phyloP scores from a whole-genome alignment of 2,888 invertebrate species.

The Aradus depressus region DNA sequence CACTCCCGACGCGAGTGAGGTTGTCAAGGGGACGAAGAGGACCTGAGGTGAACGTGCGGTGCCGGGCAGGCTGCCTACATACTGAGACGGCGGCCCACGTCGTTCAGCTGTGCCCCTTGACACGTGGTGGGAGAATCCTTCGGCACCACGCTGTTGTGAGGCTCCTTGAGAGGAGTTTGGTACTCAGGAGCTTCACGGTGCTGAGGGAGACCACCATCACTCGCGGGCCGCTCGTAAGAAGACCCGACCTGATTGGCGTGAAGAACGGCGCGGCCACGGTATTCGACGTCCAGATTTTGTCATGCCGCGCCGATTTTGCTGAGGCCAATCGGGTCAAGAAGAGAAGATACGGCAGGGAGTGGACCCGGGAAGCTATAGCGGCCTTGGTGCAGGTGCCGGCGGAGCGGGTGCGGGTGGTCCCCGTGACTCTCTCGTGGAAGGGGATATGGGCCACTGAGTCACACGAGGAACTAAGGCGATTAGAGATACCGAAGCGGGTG shows the following conservation, averaged over 20 bases:
- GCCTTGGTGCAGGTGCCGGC: no score
- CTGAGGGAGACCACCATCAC: background rate
- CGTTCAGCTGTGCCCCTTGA: constrained; percentile 34
- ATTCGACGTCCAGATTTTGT: constrained; percentile 1
- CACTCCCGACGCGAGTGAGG: constrained; percentile 32
- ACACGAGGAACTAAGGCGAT: background rate
- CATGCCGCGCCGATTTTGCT: background rate
- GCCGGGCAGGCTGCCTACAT: constrained; percentile 34
- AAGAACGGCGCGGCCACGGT: background rate
- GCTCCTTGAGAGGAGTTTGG: background rate
- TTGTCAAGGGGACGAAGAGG: constrained; percentile 29
- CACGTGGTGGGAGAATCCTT: constrained; percentile 35
- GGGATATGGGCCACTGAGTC: constrained; percentile 1
- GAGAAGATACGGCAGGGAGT: background rate
- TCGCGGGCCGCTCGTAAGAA: background rate
- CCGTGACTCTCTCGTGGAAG: background rate
- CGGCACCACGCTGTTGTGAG: constrained; percentile 30
- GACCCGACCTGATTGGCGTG: background rate
- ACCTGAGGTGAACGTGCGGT: constrained; percentile 19
- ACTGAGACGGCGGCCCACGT: constrained; percentile 35
- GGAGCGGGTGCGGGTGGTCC: background rate
- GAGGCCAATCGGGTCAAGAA: background rate
- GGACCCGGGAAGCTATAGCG: no score
- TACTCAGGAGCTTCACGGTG: no score
- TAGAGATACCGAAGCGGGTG: constrained; percentile 27